A percentile compares a stretch with the other conserved stretches of the same genome.
These are phyloP conservation scores for Poeciliopsis occidentalis DNA, from an alignment of 2,113 vertebrate genomes.

Conservation along the genomic window DNA sequence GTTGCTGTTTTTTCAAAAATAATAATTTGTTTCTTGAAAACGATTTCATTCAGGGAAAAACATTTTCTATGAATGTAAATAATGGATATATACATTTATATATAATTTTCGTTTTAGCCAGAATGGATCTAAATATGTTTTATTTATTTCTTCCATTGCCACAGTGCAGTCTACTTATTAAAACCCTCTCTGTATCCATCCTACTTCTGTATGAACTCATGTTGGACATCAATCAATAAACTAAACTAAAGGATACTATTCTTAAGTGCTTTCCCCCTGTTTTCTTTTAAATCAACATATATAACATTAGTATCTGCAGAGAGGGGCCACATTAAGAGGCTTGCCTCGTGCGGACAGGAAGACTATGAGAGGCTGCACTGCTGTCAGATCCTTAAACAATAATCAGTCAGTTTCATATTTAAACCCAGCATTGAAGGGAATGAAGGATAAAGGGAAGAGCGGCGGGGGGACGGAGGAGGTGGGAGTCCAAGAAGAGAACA, in stretches of 20 bases:
- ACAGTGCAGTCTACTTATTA: background rate
- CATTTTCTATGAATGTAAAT: no score
- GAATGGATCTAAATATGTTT: background rate
- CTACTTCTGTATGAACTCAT: background rate
- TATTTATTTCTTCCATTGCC: background rate
- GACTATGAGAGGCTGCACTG: background rate
- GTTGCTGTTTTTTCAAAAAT: no score
- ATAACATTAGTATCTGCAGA: background rate
- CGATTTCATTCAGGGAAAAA: no score
- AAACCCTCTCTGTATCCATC: background rate
- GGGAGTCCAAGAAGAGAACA: slow-evolving; percentile 3
- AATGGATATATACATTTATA: no score
- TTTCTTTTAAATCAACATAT: background rate
- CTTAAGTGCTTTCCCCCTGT: slow-evolving; percentile 1
- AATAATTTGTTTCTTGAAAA: no score
- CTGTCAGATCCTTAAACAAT: slow-evolving; percentile 63
- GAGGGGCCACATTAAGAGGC: background rate
- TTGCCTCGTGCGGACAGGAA: slow-evolving; percentile 10
- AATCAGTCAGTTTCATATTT: slow-evolving; percentile 67
- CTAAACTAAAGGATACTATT: background rate
- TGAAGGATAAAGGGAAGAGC: background rate
- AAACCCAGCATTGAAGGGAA: slow-evolving; percentile 26
- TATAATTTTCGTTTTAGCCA: no score
- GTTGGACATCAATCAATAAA: background rate
- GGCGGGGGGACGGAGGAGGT: background rate